Base-by-base conservation (phyloP, 2,113 vertebrate species). In the Neodontobutis hainanensis region DNA sequence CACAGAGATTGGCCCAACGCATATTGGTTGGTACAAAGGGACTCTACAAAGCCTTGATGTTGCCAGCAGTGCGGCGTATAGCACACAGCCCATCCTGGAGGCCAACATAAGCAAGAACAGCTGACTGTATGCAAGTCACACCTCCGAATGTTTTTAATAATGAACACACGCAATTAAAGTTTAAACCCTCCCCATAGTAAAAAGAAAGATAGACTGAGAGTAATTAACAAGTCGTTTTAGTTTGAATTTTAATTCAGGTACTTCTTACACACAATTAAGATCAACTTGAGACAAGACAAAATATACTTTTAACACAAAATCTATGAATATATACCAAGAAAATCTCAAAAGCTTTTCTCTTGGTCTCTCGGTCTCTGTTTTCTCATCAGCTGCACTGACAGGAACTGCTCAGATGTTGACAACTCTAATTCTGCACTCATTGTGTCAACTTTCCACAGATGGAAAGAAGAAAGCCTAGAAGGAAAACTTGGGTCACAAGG, bases 31-130 rank as follows among this genome's bases (percentile, higher is more conserved):
- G 47, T 78, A 86, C 83, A 85, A 86, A 89, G 81, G 19, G 58
- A 82, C 77, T 86, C 48, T 36, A 77, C 77, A 58, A 68, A 63
- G 70, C 80, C 70, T 85, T 89, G 79, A 85, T 86, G 84, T 59
- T 61, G 78, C 78, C 83, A 35, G 45, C 63, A 68, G 77, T 72
- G 71, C 45, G 51, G 68, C 44, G 64, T 35, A 78, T 59, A 83
- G 81, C 70, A 79, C 16, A 43, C 72, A 85, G 82, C 85, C 81
- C 85, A 70, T 82, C 88, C 87, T 82, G 87, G 72, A 86, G 87
- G 84, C 80, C 52, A 49, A 68, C 8, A 45, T 32, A 40, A 44
- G 75, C 58, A 70, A 77, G 73, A 85, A 80, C 77, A 80, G 85
- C 81, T 80, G 87, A 82, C 85, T 75, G 8, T 15, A 70, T 75